Evolutionary conservation across 2,113 vertebrate species (phyloP).

Genomic region (Anolis carolinensis): DNA sequence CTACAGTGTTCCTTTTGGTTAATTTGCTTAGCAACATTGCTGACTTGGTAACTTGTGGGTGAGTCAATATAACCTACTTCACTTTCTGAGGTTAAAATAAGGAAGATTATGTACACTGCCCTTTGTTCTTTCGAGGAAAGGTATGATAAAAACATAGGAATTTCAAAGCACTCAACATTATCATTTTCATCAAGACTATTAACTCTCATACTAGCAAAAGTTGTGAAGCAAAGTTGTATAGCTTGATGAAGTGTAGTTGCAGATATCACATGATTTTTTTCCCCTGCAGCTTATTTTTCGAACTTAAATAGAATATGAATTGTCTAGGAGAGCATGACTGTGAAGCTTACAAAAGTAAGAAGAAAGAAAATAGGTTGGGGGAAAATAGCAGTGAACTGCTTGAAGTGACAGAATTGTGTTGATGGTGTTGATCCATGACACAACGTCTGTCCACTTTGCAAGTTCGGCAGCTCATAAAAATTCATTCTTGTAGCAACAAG

Average conservation of each 20-base stretch:
- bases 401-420: conserved; percentile 38
- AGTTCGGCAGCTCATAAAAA: conserved; percentile 48
- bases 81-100: neutral
- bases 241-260: conserved; percentile 1
- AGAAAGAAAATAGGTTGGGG: conserved; percentile 21
- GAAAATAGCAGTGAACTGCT: conserved; percentile 21
- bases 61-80: neutral
- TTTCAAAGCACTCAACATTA: neutral
- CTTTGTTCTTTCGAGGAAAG: neutral
- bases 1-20: neutral
- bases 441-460: conserved; percentile 40
- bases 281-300: conserved; percentile 40
- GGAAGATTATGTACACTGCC: neutral
- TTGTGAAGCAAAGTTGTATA: conserved; percentile 31
- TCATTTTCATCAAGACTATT: neutral
- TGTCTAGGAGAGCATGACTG: conserved; percentile 53
- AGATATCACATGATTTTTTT: conserved; percentile 16
- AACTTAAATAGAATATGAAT: conserved; percentile 52
- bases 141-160: neutral
- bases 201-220: neutral
- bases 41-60: neutral
- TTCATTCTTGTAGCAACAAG: conserved; percentile 35
- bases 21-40: neutral
- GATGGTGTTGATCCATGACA: conserved; percentile 11
- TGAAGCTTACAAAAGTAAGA: conserved; percentile 52